Evolutionary conservation across 2,888 invertebrate species (phyloP).

Genomic region (Pseudoips prasinana): DNA sequence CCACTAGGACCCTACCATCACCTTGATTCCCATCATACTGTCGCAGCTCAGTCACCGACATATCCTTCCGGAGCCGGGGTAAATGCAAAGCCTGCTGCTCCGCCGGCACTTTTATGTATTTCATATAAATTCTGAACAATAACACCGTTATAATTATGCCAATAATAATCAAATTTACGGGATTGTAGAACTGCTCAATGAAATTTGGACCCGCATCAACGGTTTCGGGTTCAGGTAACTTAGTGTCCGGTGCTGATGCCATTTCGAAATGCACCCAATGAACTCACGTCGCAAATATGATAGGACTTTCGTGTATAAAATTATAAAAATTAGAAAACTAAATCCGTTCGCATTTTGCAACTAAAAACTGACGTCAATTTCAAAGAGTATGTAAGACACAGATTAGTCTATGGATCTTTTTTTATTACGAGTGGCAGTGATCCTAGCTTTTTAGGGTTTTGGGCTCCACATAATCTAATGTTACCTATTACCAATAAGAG

Average conservation of each 20-base stretch:
- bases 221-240: slow-evolving; percentile 45
- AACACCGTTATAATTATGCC: slow-evolving; percentile 83
- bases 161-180: slow-evolving; percentile 85
- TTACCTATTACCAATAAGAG: too few species aligned
- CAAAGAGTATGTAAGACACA: too few species aligned
- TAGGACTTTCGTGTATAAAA: slow-evolving; percentile 40
- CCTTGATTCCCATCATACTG: slow-evolving; percentile 92
- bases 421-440: too few species aligned
- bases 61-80: slow-evolving; percentile 93
- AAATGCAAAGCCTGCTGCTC: slow-evolving; percentile 66
- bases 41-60: slow-evolving; percentile 93
- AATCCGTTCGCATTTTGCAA: slow-evolving; percentile 27
- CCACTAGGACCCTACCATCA: slow-evolving; percentile 94
- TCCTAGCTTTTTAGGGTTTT: too few species aligned
- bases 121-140: slow-evolving; percentile 85
- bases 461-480: too few species aligned
- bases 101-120: slow-evolving; percentile 49
- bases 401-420: neutral
- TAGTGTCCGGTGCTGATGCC: slow-evolving; percentile 58
- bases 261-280: slow-evolving; percentile 38
- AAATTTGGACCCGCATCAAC: slow-evolving; percentile 52
- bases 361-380: slow-evolving; percentile 61
- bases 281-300: slow-evolving; percentile 24
- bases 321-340: slow-evolving; percentile 34
- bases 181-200: slow-evolving; percentile 82